Evolutionary conservation across 2,888 invertebrate genomes (phyloP).

Genomic region (Lepidochrysops patricia): DNA sequence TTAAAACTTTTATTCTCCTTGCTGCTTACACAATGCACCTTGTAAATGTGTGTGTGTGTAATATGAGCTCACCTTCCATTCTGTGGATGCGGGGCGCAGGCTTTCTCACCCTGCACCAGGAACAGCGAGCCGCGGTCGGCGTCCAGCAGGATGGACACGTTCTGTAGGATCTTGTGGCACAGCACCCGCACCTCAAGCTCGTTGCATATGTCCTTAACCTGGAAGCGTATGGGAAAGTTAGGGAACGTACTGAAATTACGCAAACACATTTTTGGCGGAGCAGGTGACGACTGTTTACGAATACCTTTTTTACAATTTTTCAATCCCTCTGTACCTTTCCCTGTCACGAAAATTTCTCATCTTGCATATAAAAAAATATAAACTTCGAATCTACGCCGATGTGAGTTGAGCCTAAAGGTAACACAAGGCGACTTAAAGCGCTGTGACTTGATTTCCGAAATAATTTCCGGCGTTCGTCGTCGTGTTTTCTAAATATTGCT

Average conservation of each 20-base stretch:
- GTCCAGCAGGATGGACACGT: conserved; percentile 92
- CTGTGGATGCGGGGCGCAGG: conserved; percentile 55
- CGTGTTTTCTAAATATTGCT: conserved; percentile 23
- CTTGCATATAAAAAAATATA: neutral
- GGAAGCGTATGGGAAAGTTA: conserved; percentile 29
- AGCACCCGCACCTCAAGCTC: conserved; percentile 94
- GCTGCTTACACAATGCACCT: too few relatives aligned
- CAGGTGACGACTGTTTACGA: too few relatives aligned
- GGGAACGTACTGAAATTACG: too few relatives aligned
- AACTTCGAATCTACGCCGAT: neutral
- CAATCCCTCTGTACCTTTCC: too few relatives aligned
- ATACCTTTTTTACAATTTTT: too few relatives aligned
- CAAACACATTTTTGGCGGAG: too few relatives aligned
- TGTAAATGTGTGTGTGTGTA: too few relatives aligned
- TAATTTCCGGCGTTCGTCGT: conserved; percentile 42
- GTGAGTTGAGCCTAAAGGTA: too few relatives aligned
- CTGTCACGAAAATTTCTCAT: neutral
- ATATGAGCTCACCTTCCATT: conserved; percentile 65
- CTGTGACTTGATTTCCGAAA: conserved; percentile 43
- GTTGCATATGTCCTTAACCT: conserved; percentile 96
- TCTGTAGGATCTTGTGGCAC: conserved; percentile 96
- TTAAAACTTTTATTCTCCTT: too few relatives aligned
- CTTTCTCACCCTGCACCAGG: conserved; percentile 81
- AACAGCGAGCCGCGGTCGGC: conserved; percentile 95
- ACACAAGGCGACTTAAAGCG: neutral